phyloP scores from a whole-genome alignment of 2,888 invertebrate genomes.

The Candidula unifasciata region DNA sequence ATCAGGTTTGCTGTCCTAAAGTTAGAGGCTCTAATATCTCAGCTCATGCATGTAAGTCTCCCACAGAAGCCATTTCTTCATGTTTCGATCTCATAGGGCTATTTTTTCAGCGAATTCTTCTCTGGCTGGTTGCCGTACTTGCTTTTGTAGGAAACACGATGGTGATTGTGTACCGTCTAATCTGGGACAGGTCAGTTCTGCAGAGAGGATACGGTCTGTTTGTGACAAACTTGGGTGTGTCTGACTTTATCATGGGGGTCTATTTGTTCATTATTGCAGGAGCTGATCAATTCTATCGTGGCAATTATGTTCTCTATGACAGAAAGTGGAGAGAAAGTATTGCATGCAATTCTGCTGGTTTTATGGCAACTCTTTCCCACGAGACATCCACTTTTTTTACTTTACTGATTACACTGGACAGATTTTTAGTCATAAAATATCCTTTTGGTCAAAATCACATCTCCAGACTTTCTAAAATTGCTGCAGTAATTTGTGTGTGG shows the following conservation, averaged over 20 bases:
- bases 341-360: conserved; percentile 61
- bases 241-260: neutral
- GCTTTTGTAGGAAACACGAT: neutral
- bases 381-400: conserved; percentile 83
- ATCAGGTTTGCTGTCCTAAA: neutral
- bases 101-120: neutral
- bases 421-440: conserved; percentile 81
- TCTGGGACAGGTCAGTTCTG: neutral
- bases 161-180: neutral
- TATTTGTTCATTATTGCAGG: neutral
- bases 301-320: conserved; percentile 61
- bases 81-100: conserved; percentile 7
- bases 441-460: conserved; percentile 56
- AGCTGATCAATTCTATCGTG: conserved; percentile 53
- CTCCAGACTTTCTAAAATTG: too few relatives aligned
- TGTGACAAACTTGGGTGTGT: conserved; percentile 5
- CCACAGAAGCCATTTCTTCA: neutral
- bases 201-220: neutral
- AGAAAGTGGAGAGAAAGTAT: conserved; percentile 58
- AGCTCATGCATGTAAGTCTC: neutral
- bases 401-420: conserved; percentile 82
- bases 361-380: conserved; percentile 78
- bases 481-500: too few relatives aligned
- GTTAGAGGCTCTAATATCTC: neutral
- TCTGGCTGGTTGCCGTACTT: neutral